Evolutionary conservation across 2,888 invertebrate genomes (phyloP).

Genomic region (Amorpha juglandis): DNA sequence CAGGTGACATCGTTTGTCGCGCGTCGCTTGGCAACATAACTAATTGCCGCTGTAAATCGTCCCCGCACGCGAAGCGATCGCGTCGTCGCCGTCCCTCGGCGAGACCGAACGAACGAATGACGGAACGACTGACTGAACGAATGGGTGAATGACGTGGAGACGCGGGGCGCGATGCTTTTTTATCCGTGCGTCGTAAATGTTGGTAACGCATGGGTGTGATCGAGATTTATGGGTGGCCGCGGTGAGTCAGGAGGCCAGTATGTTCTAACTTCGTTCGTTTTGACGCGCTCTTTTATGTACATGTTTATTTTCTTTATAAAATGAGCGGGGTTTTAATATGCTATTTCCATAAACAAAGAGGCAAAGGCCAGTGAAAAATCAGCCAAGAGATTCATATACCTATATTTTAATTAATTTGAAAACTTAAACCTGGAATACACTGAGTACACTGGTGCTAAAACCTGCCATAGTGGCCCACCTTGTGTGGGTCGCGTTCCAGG

Average conservation of each 20-base stretch:
- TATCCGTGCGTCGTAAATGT: constrained; percentile 25
- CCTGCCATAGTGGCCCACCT: too few species aligned
- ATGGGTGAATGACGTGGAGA: constrained; percentile 40
- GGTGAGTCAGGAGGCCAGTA: constrained; percentile 33
- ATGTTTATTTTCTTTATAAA: constrained; percentile 5
- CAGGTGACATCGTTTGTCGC: constrained; percentile 72
- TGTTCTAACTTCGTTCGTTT: constrained; percentile 31
- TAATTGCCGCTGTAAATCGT: constrained; percentile 79
- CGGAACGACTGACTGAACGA: constrained; percentile 41
- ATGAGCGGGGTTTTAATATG: background rate
- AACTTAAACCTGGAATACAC: too few species aligned
- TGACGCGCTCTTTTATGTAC: constrained; percentile 8
- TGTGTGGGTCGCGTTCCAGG: too few species aligned
- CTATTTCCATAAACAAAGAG: constrained; percentile 4
- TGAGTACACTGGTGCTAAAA: too few species aligned
- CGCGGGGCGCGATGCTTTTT: constrained; percentile 30
- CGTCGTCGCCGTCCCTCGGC: constrained; percentile 45
- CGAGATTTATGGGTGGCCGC: constrained; percentile 32
- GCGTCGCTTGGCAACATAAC: constrained; percentile 69
- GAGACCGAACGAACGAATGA: constrained; percentile 37
- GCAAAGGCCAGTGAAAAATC: background rate
- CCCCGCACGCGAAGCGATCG: constrained; percentile 56
- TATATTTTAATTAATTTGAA: too few species aligned
- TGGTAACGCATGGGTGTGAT: constrained; percentile 33
- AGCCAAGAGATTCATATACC: background rate